A percentile compares a stretch with the other conserved stretches of the same genome.
Evolutionary conservation across 2,113 vertebrate species (phyloP).

Genomic region (Poicephalus meyeri): DNA sequence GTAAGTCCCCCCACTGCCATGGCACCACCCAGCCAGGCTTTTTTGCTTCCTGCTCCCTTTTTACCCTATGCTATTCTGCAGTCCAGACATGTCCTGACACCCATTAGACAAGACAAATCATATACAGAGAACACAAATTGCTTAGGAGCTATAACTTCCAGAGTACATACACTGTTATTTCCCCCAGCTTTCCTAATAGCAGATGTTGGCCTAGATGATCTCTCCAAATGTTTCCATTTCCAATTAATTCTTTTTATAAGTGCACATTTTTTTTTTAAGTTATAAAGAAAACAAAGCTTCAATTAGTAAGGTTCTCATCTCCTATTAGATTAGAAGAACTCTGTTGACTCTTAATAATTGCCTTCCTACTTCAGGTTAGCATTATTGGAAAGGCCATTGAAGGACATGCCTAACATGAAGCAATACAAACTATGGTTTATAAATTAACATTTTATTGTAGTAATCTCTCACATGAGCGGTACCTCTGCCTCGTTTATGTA

Average conservation of each 20-base stretch:
- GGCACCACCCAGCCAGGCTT: background rate
- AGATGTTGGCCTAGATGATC: background rate
- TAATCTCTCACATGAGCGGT: background rate
- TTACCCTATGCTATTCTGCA: background rate
- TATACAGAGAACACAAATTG: background rate
- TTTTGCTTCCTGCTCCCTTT: background rate
- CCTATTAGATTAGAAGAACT: background rate
- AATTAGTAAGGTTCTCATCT: background rate
- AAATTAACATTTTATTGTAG: constrained; percentile 38
- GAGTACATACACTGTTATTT: background rate
- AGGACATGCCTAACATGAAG: background rate
- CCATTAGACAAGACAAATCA: background rate
- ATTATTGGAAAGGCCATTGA: background rate
- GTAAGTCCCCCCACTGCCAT: background rate
- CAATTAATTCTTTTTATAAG: background rate
- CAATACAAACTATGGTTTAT: background rate
- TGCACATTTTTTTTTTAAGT: background rate
- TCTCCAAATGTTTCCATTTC: background rate
- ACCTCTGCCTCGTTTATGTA: background rate
- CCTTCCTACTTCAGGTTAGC: background rate
- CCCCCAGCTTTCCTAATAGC: accelerated
- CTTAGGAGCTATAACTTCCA: background rate
- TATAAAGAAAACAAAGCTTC: background rate
- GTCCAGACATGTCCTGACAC: background rate
- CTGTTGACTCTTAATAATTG: background rate